phyloP scores from a whole-genome alignment of 2,888 invertebrate genomes.

The Therioaphis trifolii region DNA sequence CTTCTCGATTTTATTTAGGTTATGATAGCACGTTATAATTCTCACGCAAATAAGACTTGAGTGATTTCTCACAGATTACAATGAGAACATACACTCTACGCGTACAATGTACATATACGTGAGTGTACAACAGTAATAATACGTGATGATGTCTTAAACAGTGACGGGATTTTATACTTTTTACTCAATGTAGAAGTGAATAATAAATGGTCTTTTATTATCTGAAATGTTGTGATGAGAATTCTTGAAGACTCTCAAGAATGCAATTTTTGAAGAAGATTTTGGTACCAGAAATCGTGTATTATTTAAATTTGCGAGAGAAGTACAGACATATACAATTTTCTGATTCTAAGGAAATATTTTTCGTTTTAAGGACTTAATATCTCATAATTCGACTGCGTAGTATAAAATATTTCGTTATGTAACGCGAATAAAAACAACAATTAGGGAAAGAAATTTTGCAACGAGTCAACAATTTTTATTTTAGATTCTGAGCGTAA shows the following conservation, averaged over 20 bases:
- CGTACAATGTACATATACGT: neutral
- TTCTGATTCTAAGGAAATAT: no score
- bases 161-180: neutral
- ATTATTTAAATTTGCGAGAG: no score
- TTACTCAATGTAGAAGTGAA: conserved; percentile 1
- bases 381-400: no score
- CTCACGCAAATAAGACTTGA: neutral
- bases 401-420: no score
- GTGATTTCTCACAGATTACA: neutral
- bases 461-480: no score
- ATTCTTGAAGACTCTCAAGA: neutral
- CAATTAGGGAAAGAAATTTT: no score
- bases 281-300: neutral
- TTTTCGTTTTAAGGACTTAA: no score
- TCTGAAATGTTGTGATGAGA: neutral
- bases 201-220: neutral
- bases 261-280: neutral
- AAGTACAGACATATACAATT: no score
- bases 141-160: neutral
- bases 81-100: neutral
- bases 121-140: neutral
- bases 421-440: no score
- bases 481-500: no score
- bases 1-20: conserved; percentile 9
- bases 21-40: conserved; percentile 5